Percentiles rank a stretch among this genome's conserved stretches.
These are phyloP conservation scores for Atethmia centrago DNA, from an alignment of 2,888 invertebrate species.

Conservation along the genomic window DNA sequence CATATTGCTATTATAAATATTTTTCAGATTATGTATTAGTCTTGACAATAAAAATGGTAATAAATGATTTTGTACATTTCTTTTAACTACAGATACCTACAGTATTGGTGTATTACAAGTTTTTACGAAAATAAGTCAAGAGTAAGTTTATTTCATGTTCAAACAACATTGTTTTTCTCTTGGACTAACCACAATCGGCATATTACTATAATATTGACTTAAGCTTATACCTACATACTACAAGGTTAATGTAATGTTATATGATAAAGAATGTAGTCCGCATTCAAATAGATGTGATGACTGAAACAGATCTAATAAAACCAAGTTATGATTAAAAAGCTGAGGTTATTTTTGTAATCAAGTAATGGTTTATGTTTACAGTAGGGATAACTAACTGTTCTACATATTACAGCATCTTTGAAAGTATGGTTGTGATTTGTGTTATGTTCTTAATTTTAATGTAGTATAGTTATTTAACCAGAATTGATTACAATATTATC, in stretches of 20 bases:
- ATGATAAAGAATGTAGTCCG: neutral
- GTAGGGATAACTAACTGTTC: constrained; percentile 7
- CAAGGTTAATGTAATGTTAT: constrained; percentile 9
- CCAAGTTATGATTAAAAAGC: constrained; percentile 13
- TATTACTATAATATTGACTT: constrained; percentile 15
- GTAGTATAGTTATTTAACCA: constrained; percentile 36
- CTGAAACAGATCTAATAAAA: constrained; percentile 26
- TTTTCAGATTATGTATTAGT: constrained; percentile 1
- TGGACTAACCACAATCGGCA: constrained; percentile 2
- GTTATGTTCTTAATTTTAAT: constrained; percentile 22
- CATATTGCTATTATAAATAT: neutral
- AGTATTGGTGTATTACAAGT: constrained; percentile 2
- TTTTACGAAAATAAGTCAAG: constrained; percentile 18
- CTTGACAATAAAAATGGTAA: constrained; percentile 16
- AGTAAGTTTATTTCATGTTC: neutral
- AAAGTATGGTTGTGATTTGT: constrained; percentile 16
- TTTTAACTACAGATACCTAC: neutral
- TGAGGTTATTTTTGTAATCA: constrained; percentile 13
- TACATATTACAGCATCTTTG: constrained; percentile 16
- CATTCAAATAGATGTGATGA: constrained; percentile 4
- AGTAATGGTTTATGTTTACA: constrained; percentile 4
- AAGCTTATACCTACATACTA: constrained; percentile 9
- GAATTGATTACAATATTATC: constrained; percentile 58
- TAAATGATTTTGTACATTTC: constrained; percentile 50
- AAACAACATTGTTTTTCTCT: neutral